Base-by-base conservation (phyloP, 1,140 invertebrate species). In the Drosophila kurseongensis region DNA sequence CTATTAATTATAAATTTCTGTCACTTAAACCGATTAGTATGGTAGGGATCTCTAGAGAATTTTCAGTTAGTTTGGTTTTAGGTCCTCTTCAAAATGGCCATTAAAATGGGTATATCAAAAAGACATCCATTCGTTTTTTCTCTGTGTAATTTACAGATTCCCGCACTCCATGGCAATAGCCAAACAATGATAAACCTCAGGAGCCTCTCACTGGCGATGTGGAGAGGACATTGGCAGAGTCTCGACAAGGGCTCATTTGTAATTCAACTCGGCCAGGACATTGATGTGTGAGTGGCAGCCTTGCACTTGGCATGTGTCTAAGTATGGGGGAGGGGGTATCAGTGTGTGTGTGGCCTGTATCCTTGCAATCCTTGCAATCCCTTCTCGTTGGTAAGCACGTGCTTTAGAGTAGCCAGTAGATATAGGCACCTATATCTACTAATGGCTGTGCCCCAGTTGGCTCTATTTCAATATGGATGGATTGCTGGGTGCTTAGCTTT, bases 151-250 rank as follows among this genome's bases (percentile, higher is more conserved):
- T 42, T 23, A 14, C 18, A 16, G 38, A 45, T 66, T 44, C 38
- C 32, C 32, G 32, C 35, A 55, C 57, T 52, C 44, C 3, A 42
- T 23, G 66, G 45, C 65, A 69, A 51, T 60, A 58, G 60, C 60
- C 81, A 85, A 86, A 86, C 81, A 86, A 86, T 86, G 74, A 85
- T 85, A 86, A 88, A 82, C 83, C 78, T 66, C 63, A 58, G 69
- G 47, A 78, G 62, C 68, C 48, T 72, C 63, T 60, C 58, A 63
- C 48, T 78, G 57, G 63, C 60, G 67, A 86, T 78, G 83, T 68
- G 66, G 52, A 58, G 61, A 80, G 72, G 63, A 74, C 75, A 48
- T 61, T 62, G 56, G 57, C 55, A 54, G 59, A 62, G 52, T 51
- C 60, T 56, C 66, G 67, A 85, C 62, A 82, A 41, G 48, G 40